Percentiles rank a stretch among this genome's conserved stretches.
Conservation (phyloP, 2,113 vertebrate genomes). For the Otus sunia region DNA sequence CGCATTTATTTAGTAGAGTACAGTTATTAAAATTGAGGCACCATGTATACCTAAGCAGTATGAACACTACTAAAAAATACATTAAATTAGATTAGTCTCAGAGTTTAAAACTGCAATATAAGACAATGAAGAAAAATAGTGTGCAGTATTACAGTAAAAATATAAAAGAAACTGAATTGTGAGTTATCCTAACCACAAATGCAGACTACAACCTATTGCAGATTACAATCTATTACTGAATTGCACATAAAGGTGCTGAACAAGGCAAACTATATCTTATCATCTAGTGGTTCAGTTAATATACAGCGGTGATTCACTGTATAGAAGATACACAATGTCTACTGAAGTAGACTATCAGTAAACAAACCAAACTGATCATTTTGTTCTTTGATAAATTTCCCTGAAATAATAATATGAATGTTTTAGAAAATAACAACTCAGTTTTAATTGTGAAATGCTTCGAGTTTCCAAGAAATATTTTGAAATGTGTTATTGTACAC, state of each 20-base stretch:
- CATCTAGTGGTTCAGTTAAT: neutral
- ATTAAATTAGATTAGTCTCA: neutral
- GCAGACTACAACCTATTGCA: neutral
- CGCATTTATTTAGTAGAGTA: neutral
- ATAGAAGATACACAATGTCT: neutral
- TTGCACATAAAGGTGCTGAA: neutral
- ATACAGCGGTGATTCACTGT: neutral
- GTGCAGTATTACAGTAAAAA: neutral
- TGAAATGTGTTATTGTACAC: constrained; percentile 28
- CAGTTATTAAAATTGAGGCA: neutral
- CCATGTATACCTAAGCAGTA: neutral
- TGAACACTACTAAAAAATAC: neutral
- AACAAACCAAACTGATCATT: neutral
- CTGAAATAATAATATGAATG: neutral
- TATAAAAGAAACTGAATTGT: neutral
- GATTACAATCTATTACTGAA: neutral
- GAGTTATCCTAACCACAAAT: neutral
- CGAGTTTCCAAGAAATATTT: constrained; percentile 4
- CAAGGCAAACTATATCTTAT: neutral
- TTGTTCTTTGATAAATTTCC: neutral
- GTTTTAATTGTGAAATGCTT: constrained; percentile 9
- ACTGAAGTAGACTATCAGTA: neutral
- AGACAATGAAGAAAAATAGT: neutral
- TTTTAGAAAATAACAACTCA: neutral
- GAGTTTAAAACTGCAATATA: neutral